Conservation (phyloP, 2,888 invertebrate genomes). For the Chorisops tibialis region DNA sequence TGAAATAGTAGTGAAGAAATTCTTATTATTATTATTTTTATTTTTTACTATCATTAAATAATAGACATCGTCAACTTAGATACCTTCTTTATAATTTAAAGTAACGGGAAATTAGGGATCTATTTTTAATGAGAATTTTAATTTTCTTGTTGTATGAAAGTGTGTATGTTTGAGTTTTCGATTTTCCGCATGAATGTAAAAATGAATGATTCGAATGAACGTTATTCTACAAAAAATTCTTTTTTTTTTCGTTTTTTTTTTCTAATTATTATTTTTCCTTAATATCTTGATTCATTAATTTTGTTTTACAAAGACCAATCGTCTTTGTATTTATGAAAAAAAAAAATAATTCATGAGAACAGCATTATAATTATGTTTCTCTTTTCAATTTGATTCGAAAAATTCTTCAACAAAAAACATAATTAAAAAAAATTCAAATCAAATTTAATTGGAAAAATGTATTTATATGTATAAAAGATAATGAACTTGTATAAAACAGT, state of each 20-base stretch:
- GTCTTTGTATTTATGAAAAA: too few species aligned
- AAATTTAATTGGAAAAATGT: constrained; percentile 7
- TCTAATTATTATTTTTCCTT: not conserved
- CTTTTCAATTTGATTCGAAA: too few species aligned
- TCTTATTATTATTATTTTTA: constrained; percentile 7
- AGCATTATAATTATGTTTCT: too few species aligned
- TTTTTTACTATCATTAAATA: constrained; percentile 4
- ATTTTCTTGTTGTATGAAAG: constrained; percentile 14
- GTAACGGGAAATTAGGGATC: constrained; percentile 23
- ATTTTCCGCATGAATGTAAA: constrained; percentile 11
- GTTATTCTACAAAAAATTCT: not conserved
- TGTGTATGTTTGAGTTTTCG: constrained; percentile 15
- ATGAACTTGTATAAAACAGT: constrained; percentile 15
- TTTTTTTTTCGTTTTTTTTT: constrained; percentile 8
- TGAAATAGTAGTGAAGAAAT: constrained; percentile 62
- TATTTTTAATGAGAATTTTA: constrained; percentile 12
- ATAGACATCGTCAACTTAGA: constrained; percentile 21
- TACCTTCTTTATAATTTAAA: constrained; percentile 8
- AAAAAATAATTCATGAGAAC: too few species aligned
- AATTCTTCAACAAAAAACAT: not conserved
- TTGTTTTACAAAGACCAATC: too few species aligned
- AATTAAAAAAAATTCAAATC: not conserved
- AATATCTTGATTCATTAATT: too few species aligned
- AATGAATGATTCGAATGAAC: not conserved
- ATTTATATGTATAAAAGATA: constrained; percentile 21